Evolutionary conservation across 2,797 vertebrate genomes (phyloP), one percentile per base, ranked within the genome.

Genomic region (Austrolebias charrua): DNA sequence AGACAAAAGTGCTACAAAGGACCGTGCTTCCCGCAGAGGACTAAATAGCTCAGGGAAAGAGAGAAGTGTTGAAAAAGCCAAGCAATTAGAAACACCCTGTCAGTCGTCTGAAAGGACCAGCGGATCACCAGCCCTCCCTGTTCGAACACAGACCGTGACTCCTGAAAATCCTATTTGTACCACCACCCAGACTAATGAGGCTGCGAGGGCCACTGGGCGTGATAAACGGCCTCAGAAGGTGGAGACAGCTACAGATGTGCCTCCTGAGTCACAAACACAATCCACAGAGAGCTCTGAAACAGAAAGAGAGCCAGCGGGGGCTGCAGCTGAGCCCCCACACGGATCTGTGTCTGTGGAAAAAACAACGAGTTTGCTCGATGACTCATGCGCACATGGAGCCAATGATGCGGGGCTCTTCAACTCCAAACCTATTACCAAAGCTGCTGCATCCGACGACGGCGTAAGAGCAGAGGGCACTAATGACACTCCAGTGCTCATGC

Each of bases 311-410:
- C 38, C 61, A 18, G 65, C 12, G 33, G 60, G 54, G 42, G 63
- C 12, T 59, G 40, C 48, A 56, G 69, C 52, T n/a, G 56, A 78
- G 50, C 60, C 73, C 15, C 78, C 73, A 64, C 35, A 64, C 70
- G 52, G 66, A 49, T 80, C 73, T 78, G 73, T 50, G 40, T 66
- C 73, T 19, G 62, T 78, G 86, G 83, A 85, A 87, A 90, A 85
- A 83, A 60, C 49, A 0, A 60, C 79, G 42, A 83, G 73, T 60
- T 63, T 71, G 35, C 38, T 24, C 1, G 62, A 82, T 90, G 86
- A 90, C 75, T 88, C 89, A 88, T 78, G 63, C 13, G 14, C 81
- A 77, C 76, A 60, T 75, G 71, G 77, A 79, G 73, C 70, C 81
- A 76, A 71, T 82, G 73, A 66, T 71, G 64, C 31, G 1, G 62